phyloP scores from a whole-genome alignment of 2,797 vertebrate species.

The Scomberomorus guttatus region DNA sequence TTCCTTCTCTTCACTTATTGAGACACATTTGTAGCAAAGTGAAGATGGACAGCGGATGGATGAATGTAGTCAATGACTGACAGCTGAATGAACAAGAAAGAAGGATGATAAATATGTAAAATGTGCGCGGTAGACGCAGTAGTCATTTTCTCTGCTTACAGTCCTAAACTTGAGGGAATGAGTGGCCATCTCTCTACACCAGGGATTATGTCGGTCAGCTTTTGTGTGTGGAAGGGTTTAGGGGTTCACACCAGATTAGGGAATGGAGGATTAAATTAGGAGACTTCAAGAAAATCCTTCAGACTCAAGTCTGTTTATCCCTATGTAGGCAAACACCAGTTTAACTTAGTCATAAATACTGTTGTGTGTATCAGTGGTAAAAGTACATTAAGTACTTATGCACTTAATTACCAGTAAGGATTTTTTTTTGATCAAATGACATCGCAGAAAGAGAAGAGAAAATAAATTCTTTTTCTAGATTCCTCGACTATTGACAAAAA shows the following conservation, averaged over 20 bases:
- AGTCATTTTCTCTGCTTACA: slow-evolving; percentile 33
- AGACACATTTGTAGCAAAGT: background rate
- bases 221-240: slow-evolving; percentile 82
- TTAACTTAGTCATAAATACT: slow-evolving; percentile 56
- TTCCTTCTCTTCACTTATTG: background rate
- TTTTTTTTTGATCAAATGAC: slow-evolving; percentile 26
- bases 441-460: slow-evolving; percentile 3
- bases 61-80: slow-evolving; percentile 42
- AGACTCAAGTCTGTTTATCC: slow-evolving; percentile 71
- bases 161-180: slow-evolving; percentile 54
- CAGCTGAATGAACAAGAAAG: slow-evolving; percentile 24
- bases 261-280: slow-evolving; percentile 84
- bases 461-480: background rate
- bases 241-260: slow-evolving; percentile 83
- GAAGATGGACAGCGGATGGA: slow-evolving; percentile 35
- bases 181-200: slow-evolving; percentile 63
- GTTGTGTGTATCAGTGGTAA: slow-evolving; percentile 46
- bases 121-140: slow-evolving; percentile 12
- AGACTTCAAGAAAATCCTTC: slow-evolving; percentile 82
- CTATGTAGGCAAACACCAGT: slow-evolving; percentile 70
- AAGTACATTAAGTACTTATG: slow-evolving; percentile 64
- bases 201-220: slow-evolving; percentile 79
- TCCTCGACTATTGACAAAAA: background rate
- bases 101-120: slow-evolving; percentile 45
- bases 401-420: slow-evolving; percentile 54